Evolutionary conservation across 2,797 vertebrate genomes (phyloP), one percentile per base, ranked within the genome.

Genomic region (Gila robusta): DNA sequence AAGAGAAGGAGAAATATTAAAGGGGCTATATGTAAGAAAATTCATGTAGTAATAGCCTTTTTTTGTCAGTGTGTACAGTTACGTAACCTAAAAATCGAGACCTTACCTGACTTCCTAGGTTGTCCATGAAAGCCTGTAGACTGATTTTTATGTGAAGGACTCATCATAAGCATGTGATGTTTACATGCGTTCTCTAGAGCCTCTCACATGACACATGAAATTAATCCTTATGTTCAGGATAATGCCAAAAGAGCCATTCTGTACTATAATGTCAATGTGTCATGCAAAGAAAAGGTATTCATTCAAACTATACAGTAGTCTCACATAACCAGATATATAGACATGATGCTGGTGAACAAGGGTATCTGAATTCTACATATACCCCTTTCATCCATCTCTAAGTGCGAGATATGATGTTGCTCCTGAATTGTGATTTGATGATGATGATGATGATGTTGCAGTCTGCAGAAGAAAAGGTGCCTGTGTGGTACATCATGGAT

Each of bases 401-500:
- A 47, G 26, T 39, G n/a, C 26, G 41, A 67, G 10, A 64, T 8
- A 35, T 44, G 23, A 47, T 59, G 52, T 17, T 14, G 23, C 2
- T 71, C 28, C 66, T 28, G 35, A 37, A 32, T 72, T 74, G 1
- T 84, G n/a, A n/a, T 70, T 54, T 26, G 52, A 77, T 56, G 8
- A 11, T n/a, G 8, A 19, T n/a, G 8, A 56, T 59, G 21, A 41
- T 28, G 10, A 10, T 54, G 23, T 0, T 44, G 0, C 92, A 99
- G 98, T 96, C 97, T 1, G 96, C 97, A 0, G 98, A 99, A 88
- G 97, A 98, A 85, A 97, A 97, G 86, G 95, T 98, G 44, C 98
- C 98, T 0, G 97, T 99, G 56, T 99, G 98, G 98, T 99, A 99
- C 90, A 91, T 99, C 89, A 97, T 99, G 98, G 98, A 99, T 67